Conservation (phyloP, 1,140 invertebrate species). For the Aphidius ervi region DNA sequence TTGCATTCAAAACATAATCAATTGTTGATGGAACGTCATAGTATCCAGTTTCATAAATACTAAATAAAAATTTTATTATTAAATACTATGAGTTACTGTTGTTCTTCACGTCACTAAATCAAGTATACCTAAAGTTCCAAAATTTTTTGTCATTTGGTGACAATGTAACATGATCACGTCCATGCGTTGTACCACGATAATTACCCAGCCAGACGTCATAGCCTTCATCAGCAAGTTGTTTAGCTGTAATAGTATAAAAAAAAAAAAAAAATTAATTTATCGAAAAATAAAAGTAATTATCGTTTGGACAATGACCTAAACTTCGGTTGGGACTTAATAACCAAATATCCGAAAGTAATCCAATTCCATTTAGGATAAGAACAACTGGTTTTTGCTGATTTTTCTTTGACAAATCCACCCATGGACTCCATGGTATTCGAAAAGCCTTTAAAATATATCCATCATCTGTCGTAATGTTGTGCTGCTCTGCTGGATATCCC, state of each 20-base stretch:
- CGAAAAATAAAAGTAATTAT: no score
- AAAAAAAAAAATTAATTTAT: neutral
- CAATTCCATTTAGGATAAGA: neutral
- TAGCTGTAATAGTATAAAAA: constrained; percentile 17
- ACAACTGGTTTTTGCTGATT: neutral
- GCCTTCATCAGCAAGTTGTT: constrained; percentile 40
- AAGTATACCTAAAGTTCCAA: constrained; percentile 48
- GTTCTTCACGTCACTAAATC: neutral
- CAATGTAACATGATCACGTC: constrained; percentile 35
- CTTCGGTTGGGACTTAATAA: neutral
- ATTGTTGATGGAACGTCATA: neutral
- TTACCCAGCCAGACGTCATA: constrained; percentile 57
- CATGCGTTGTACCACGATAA: constrained; percentile 52
- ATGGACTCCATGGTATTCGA: neutral
- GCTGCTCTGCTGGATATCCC: neutral
- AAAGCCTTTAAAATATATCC: neutral
- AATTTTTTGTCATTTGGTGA: constrained; percentile 43
- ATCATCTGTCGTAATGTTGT: neutral
- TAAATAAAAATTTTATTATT: neutral
- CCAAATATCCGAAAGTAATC: neutral
- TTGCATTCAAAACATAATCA: neutral
- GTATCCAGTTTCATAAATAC: neutral
- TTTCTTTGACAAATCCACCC: no score
- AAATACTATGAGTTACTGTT: neutral
- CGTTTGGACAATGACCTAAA: neutral